Evolutionary conservation across 2,888 invertebrate species (phyloP), one percentile per base, ranked within the genome.

Genomic region (Sminthurinus aureus): DNA sequence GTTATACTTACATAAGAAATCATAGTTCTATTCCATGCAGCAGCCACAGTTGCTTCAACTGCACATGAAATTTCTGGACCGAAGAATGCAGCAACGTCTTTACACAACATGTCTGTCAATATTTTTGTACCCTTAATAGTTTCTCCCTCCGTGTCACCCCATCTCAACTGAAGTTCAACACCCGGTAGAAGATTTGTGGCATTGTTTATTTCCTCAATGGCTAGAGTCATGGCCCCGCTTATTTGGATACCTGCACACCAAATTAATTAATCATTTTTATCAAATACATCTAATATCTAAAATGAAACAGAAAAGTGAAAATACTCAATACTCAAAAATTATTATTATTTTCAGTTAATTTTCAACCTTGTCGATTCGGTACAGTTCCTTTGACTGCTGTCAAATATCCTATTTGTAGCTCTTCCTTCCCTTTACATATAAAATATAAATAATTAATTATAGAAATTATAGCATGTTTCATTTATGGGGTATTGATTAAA

Each of bases 21-120:
- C 96, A 98, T 98, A 84, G 98, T 98, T 90, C 98, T 93, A 92
- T 98, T 97, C 90, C 96, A 94, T 75, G 98, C 95, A 90, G 98
- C 96, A 38, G 98, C 95, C 81, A 98, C 94, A 89, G 96, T 96
- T 81, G 98, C 97, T 91, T 98, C 98, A n/a, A 97, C 96, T 90
- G 94, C 93, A 91, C 98, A 98, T 80, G 94, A 94, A 84, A 97
- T 96, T 91, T 98, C 98, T 1, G 98, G 98, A 4, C 98, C 98
- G 90, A 98, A 96, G 92, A 98, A 97, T 79, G 96, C 97, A 58
- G 95, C 94, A 82, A 97, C 96, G 80, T 96, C 95, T 83, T 94
- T 93, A 90, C 96, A 96, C 90, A 97, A 94, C 96, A 97, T 96
- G 90, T 97, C 94, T 26, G 73, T 96, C 91, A 98, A 93, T 88